Percentiles rank a stretch among this genome's conserved stretches.
Evolutionary conservation across 2,113 vertebrate genomes (phyloP).

Genomic region (Cyanoderma ruficeps): DNA sequence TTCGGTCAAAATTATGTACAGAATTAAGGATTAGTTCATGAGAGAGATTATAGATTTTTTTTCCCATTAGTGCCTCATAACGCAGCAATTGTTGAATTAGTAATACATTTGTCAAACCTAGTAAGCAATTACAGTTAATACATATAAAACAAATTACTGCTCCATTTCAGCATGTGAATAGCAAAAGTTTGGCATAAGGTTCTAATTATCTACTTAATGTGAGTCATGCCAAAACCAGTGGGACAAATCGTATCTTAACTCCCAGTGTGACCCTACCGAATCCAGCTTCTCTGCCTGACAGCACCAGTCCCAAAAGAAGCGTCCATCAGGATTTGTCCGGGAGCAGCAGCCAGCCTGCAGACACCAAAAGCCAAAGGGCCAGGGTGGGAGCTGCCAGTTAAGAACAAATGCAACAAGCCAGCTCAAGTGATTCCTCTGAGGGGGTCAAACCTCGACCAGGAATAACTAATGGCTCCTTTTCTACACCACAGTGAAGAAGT

Average conservation of each 20-base stretch:
- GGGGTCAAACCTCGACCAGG: neutral
- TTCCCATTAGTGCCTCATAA: conserved; percentile 27
- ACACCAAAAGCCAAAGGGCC: neutral
- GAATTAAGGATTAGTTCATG: neutral
- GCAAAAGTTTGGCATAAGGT: neutral
- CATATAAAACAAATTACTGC: conserved; percentile 3
- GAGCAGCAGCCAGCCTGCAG: neutral
- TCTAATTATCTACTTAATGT: conserved; percentile 5
- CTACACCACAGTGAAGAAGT: neutral
- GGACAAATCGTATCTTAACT: neutral
- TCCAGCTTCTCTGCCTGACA: neutral
- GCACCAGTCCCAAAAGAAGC: neutral
- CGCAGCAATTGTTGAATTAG: conserved; percentile 1
- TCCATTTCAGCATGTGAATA: neutral
- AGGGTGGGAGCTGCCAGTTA: neutral
- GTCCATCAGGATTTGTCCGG: neutral
- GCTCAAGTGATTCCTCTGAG: neutral
- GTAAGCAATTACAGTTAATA: conserved; percentile 27
- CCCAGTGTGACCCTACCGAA: neutral
- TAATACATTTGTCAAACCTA: conserved; percentile 20
- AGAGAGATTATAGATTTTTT: neutral
- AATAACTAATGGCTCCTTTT: neutral
- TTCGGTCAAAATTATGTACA: neutral
- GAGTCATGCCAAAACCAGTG: neutral
- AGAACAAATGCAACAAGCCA: neutral